Base-by-base conservation (phyloP, 2,888 invertebrate species). In the Arenicola marina region DNA sequence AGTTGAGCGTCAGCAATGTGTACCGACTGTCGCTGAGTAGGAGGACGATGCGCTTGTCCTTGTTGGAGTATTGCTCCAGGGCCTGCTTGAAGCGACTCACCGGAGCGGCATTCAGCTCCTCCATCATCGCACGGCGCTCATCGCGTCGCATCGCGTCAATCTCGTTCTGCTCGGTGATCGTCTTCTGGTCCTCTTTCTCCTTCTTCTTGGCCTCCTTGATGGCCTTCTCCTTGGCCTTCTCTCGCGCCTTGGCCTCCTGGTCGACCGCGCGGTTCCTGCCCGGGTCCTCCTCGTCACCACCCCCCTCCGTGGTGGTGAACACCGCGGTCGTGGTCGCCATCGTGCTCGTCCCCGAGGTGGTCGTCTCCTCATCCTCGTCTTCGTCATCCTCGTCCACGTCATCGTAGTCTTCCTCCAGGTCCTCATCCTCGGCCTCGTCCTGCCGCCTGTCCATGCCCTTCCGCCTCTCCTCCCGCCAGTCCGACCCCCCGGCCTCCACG, bases 361-460 rank as follows among this genome's bases (percentile, higher is more conserved):
- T 18, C 11, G 38, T 38, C 26, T 48, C 48, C 18, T 48, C 48
- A 7, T 48, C 18, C 7, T 48, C 18, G 7, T 48, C 48, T 24
- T 48, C 48, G 24, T 48, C 48, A n/a, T 48, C 48, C 7, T 48
- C 48, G 15, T 48, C 48, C 7, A n/a, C 48, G 15, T 48, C 48
- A 24, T 11, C 48, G 26, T 48, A 7, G 11, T 48, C 48, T 11
- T 48, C 48, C 24, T 11, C 48, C 24, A 7, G 7, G 11, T 24
- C 7, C 26, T 21, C 26, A 7, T 24, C 7, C 15, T 11, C 15
- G 7, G 15, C 7, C 26, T 48, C 7, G n/a, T 11, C 24, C 24
- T 24, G 15, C 7, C 26, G 15, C 48, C 24, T 48, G 11, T 7
- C 48, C 18, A 15, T 38, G 11, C 18, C 11, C 18, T 38, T 38